A percentile compares a stretch with the other conserved stretches of the same genome.
Evolutionary conservation across 2,888 invertebrate species (phyloP).

Genomic region (Rotaria sp.): DNA sequence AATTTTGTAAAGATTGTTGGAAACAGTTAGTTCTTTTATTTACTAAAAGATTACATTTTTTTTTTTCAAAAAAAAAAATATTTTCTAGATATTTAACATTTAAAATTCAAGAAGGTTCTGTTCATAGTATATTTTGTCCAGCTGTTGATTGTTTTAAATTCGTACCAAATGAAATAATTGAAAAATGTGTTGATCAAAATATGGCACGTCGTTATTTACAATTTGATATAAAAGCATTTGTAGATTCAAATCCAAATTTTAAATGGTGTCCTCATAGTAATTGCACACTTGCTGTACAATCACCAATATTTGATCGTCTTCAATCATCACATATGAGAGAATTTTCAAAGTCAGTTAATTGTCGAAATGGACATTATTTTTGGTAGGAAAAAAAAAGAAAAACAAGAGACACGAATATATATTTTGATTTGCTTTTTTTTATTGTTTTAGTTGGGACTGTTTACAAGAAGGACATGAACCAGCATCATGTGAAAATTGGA

Average conservation of each 20-base stretch:
- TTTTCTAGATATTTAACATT: constrained; percentile 60
- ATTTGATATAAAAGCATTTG: constrained; percentile 68
- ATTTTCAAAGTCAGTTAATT: constrained; percentile 64
- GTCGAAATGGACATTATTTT: constrained; percentile 67
- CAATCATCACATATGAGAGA: constrained; percentile 49
- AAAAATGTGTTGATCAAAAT: constrained; percentile 64
- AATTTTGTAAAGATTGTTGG: constrained; percentile 65
- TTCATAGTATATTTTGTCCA: constrained; percentile 65
- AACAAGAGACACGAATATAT: too few relatives aligned
- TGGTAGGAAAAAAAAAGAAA: constrained; percentile 60
- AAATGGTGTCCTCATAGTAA: constrained; percentile 68
- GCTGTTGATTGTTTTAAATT: constrained; percentile 63
- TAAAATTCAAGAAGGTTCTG: constrained; percentile 65
- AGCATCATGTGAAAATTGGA: constrained; percentile 64
- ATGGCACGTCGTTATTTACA: constrained; percentile 65
- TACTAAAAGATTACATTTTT: too few relatives aligned
- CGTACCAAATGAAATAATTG: constrained; percentile 65
- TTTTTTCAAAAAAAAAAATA: too few relatives aligned
- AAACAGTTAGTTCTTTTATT: constrained; percentile 54
- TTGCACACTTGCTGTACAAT: constrained; percentile 63
- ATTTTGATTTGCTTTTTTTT: too few relatives aligned
- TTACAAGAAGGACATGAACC: constrained; percentile 65
- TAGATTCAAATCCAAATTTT: constrained; percentile 65
- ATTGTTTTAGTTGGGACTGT: constrained; percentile 57
- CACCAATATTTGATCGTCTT: constrained; percentile 48